Base-by-base conservation (phyloP, 2,113 vertebrate species). In the Eretmodus cyanostictus region DNA sequence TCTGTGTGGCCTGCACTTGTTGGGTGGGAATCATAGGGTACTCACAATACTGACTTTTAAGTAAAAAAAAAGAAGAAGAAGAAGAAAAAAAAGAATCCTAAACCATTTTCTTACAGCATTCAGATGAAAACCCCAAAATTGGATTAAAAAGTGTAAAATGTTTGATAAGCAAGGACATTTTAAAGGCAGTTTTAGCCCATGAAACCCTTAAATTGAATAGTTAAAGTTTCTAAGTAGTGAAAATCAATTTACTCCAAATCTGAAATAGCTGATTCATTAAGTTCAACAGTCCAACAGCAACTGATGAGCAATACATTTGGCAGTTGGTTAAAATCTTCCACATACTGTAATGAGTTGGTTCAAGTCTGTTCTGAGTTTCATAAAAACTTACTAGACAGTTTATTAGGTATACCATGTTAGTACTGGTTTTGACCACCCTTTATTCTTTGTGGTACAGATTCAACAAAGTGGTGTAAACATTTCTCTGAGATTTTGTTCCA, bases 1-100 rank as follows among this genome's bases (percentile, higher is more conserved):
- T 76, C 36, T 81, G 86, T 92, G 88, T 94, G 85, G 89, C 87
- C 89, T 94, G 51, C 36, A 84, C 68, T 88, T 88, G 73, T 83
- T 81, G 73, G 42, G 42, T 78, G 42, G 71, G 45, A 78, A 51
- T 34, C 16, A 73, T 27, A 78, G 10, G 5, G 10, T 49, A 31
- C 27, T 31, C 73, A 78, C 71, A 76, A 76, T 76, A 47, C 16
- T 31, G 16, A 27, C 40, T 73, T 73, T 47, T 16, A 27, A 45
- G 22, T 42, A 1, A 3, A 76, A 45, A 16, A 19, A 0, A 63
- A 17, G n/a, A n/a, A 63, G 31, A 17, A 76, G 22, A 22, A 22
- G 22, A 22, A 22, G 22, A 76, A 45, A 16, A 19, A 0, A 63
- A 17, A 63, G 31, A 17, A 76, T 66, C 6, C 59, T 63, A 63